Conservation (phyloP, 2,797 vertebrate species). For the Glossophaga mutica region DNA sequence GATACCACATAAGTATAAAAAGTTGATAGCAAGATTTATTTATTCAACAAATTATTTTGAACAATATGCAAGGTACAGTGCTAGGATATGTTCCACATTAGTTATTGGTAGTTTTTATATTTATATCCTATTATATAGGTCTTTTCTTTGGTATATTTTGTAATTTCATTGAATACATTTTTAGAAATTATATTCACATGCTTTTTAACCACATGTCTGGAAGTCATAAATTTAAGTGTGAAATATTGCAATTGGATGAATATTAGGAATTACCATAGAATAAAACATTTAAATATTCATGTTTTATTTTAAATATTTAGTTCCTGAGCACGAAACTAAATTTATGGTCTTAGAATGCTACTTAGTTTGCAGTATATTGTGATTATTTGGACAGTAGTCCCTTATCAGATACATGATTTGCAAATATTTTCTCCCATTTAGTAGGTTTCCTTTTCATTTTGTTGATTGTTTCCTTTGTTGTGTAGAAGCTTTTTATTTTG, state of each 20-base stretch:
- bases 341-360: conserved; percentile 30
- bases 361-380: background rate
- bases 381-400: no score
- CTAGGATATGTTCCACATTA: background rate
- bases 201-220: conserved; percentile 25
- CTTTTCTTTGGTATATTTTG: background rate
- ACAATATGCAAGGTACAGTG: background rate
- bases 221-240: conserved; percentile 33
- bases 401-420: no score
- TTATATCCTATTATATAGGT: background rate
- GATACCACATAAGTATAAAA: background rate
- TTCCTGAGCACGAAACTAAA: conserved; percentile 31
- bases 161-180: conserved; percentile 38
- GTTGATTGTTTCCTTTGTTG: background rate
- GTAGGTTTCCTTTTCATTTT: no score
- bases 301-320: conserved; percentile 49
- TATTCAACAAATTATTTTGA: conserved; percentile 4
- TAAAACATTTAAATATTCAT: conserved; percentile 49
- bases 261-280: background rate
- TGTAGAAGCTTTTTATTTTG: background rate
- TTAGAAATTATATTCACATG: conserved; percentile 26
- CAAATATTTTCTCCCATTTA: no score
- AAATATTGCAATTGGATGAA: conserved; percentile 13
- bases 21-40: conserved; percentile 43
- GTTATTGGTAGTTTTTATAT: conserved; percentile 22